These are phyloP conservation scores for Apocrypta bakeri DNA, from an alignment of 1,140 invertebrate species.

Conservation along the genomic window DNA sequence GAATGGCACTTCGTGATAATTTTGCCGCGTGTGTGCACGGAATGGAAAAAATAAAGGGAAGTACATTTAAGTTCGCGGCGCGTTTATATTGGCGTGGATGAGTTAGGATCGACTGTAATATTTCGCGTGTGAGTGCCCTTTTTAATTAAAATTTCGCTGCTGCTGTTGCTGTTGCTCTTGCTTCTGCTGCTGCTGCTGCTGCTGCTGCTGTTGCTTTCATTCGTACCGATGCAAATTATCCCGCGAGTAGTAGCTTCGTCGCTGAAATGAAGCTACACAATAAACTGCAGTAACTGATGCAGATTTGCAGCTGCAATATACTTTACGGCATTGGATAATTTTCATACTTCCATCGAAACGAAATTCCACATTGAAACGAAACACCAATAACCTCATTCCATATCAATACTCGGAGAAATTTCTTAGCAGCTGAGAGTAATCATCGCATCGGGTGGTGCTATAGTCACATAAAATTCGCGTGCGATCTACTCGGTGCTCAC, in stretches of 20 bases:
- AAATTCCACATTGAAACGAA: not conserved
- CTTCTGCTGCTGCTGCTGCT: too few relatives aligned
- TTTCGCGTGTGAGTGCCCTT: slow-evolving; percentile 42
- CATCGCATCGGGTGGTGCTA: not conserved
- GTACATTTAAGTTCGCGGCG: not conserved
- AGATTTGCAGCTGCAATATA: too few relatives aligned
- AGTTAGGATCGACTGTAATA: slow-evolving; percentile 39
- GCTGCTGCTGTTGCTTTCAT: too few relatives aligned
- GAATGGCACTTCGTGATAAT: slow-evolving; percentile 52
- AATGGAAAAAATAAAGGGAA: not conserved
- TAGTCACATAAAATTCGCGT: not conserved
- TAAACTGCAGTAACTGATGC: too few relatives aligned
- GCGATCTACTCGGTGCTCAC: not conserved
- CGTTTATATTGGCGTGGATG: slow-evolving; percentile 26
- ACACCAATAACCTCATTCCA: not conserved
- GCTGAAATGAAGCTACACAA: too few relatives aligned
- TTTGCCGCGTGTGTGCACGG: not conserved
- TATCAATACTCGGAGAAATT: not conserved
- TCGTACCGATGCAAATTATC: too few relatives aligned
- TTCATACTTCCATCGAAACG: not conserved
- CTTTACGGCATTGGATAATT: too few relatives aligned
- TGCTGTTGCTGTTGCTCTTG: slow-evolving; percentile 24
- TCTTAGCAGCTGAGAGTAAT: not conserved
- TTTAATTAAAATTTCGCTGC: slow-evolving; percentile 48
- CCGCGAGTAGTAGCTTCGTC: not conserved